Base-by-base conservation (phyloP, 1,140 invertebrate genomes). In the Neodiprion virginianus region DNA sequence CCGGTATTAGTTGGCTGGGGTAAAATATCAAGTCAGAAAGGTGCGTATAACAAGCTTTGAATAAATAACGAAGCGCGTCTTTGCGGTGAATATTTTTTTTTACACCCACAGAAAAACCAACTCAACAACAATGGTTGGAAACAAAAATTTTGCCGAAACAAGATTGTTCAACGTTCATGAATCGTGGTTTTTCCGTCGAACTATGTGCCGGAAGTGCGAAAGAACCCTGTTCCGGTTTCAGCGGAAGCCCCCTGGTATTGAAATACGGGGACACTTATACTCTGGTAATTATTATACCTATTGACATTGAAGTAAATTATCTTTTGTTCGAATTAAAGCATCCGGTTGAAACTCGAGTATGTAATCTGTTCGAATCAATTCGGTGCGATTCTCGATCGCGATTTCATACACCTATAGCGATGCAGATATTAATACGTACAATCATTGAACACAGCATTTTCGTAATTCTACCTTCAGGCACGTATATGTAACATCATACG, bases 1-100 rank as follows among this genome's bases (percentile, higher is more conserved):
- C 49, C 77, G 74, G 71, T 72, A 66, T 74, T 84, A 14, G 74
- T 82, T 49, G 84, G 84, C 40, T 85, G 84, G 84, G 84, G 83
- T 21, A 80, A 80, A 75, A n/a, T 84, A 11, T 79, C 76, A 17
- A 71, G 69, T 17, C 75, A 81, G 70, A 76, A 71, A 79, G 49
- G 28, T 40, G 28, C 28, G 28, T 40, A 40, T 3, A 40, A 40
- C 0, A 40, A 1, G 28, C 28, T 40, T 40, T 40, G 28, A 40
- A 40, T 40, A 40, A 40, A 21, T 53, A 71, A 67, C n/a, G 17
- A 17, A 66, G 11, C 70, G 47, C 11, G 75, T 53, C 72, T 71
- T 61, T 76, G 23, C 53, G 48, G 23, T 68, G 48, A 69, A 1
- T 12, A 65, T 14, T 67, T 75, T 53, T 50, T 48, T 73, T 74